These are phyloP conservation scores for Heliconius congener DNA, from an alignment of 1,140 invertebrate species.

Conservation along the genomic window DNA sequence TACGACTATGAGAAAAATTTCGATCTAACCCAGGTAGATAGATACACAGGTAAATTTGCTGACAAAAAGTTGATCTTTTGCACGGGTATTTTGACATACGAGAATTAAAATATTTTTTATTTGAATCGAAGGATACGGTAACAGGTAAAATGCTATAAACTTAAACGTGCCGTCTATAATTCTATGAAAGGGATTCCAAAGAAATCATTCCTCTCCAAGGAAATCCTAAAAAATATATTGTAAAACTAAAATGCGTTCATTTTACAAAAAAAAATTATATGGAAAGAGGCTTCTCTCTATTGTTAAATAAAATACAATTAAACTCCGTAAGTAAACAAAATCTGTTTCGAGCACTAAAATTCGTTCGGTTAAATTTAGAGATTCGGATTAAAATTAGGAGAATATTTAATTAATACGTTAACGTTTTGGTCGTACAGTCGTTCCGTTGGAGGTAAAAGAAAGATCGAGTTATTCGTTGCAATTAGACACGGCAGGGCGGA, in stretches of 20 bases:
- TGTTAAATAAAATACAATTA: no score
- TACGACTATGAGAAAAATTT: not conserved
- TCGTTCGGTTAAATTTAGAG: not conserved
- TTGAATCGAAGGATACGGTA: not conserved
- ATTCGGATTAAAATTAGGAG: not conserved
- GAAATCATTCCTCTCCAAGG: not conserved
- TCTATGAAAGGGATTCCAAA: not conserved
- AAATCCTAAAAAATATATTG: not conserved
- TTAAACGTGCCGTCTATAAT: not conserved
- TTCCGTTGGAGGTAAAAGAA: constrained; percentile 29
- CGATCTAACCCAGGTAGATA: constrained; percentile 23
- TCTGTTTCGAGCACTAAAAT: not conserved
- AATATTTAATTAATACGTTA: not conserved
- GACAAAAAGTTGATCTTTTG: constrained; percentile 19
- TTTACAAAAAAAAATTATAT: no score
- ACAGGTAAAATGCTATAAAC: constrained; percentile 1
- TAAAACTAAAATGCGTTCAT: not conserved
- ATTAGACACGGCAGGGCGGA: constrained; percentile 56
- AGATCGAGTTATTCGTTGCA: constrained; percentile 54
- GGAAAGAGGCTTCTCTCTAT: no score
- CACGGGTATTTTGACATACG: not conserved
- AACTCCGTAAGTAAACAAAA: no score
- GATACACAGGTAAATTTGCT: constrained; percentile 9
- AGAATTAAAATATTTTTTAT: constrained; percentile 4
- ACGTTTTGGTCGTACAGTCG: not conserved